Base-by-base conservation (phyloP, 1,140 invertebrate genomes). In the Drosophila nigromelanica region DNA sequence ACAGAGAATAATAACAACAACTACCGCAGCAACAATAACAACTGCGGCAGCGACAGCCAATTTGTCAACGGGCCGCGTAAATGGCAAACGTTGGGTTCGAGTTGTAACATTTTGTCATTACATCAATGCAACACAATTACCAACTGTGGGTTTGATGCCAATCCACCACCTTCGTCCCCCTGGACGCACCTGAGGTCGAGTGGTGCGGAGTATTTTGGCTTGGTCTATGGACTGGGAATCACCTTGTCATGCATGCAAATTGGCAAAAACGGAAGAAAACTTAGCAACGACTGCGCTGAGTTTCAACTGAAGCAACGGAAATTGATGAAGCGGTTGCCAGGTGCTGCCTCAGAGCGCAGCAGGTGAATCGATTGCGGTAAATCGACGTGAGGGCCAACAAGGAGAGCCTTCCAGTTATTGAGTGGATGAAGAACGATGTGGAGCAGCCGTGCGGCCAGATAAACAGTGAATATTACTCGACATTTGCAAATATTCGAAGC, bases 31-130 rank as follows among this genome's bases (percentile, higher is more conserved):
- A 55, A 60, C 64, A 76, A 68, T 55, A 66, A 70, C 39, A 74
- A 58, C 21, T 67, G 35, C 64, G 66, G 79, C 59, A 69, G 62
- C 42, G 37, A 76, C 62, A 79, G 76, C 76, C 68, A 76, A 87
- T 89, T 87, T 87, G 79, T 87, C 79, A 89, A 60, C 39, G 68
- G 43, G 40, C 47, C 68, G 55, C 66, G 71, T 33, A 50, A 71
- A 71, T 74, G 58, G 56, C 72, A 81, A 87, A 47, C 50, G 48
- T 61, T 64, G 37, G 40, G 42, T 47, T 63, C 21, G 60, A 78
- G 74, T 33, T 66, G 54, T 27, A 48, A 43, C 74, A 81, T 72
- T 82, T 66, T 72, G 76, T 56, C 69, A 74, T 76, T 75, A 71
- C 78, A 78, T 80, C 70, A 72, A 66, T 60, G 68, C 56, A 70